These are phyloP conservation scores for Polydesmus complanatus DNA, from an alignment of 2,888 invertebrate genomes.

Conservation along the genomic window DNA sequence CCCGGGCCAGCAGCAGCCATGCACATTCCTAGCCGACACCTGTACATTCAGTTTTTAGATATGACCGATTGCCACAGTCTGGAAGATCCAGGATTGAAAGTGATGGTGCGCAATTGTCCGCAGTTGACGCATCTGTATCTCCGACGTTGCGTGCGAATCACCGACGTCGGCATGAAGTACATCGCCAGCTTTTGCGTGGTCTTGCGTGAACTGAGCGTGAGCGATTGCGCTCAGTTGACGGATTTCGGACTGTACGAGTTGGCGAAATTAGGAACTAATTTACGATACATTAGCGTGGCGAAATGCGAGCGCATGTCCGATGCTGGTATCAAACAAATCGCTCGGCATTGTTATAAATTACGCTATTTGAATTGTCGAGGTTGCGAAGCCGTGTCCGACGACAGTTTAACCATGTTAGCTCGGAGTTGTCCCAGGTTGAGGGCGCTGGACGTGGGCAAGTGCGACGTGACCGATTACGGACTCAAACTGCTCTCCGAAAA, in stretches of 20 bases:
- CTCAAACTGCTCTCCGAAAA: conserved; percentile 63
- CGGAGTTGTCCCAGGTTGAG: conserved; percentile 70
- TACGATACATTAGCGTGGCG: conserved; percentile 81
- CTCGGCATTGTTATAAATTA: conserved; percentile 72
- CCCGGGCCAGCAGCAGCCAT: conserved; percentile 31
- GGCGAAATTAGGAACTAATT: conserved; percentile 69
- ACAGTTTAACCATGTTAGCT: conserved; percentile 71
- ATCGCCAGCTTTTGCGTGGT: conserved; percentile 76
- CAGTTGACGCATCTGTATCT: conserved; percentile 75
- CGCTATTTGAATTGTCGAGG: conserved; percentile 76
- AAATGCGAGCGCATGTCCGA: conserved; percentile 78
- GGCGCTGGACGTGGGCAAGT: conserved; percentile 81
- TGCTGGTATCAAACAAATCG: conserved; percentile 73
- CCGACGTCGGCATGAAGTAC: conserved; percentile 81
- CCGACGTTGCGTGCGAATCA: conserved; percentile 72
- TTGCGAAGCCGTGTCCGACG: conserved; percentile 87
- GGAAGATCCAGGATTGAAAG: conserved; percentile 68
- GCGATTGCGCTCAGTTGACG: conserved; percentile 76
- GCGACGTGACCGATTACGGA: conserved; percentile 82
- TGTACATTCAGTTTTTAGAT: conserved; percentile 74
- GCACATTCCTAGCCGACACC: conserved; percentile 25
- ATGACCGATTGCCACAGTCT: conserved; percentile 75
- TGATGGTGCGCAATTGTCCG: conserved; percentile 73
- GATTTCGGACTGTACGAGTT: conserved; percentile 83
- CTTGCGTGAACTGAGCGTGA: conserved; percentile 72